These are phyloP conservation scores for Sapajus apella DNA, from an alignment of 2,113 vertebrate species.

Conservation along the genomic window DNA sequence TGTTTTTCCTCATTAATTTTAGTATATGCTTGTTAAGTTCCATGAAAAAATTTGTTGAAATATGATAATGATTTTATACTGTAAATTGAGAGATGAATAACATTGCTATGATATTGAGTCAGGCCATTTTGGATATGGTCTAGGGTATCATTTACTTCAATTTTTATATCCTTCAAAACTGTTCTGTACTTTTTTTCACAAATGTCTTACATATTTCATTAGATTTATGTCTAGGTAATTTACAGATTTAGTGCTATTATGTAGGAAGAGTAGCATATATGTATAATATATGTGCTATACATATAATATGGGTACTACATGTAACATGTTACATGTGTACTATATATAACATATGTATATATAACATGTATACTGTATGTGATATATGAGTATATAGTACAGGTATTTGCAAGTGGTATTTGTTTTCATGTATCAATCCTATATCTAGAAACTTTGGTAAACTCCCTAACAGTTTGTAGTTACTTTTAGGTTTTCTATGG, in stretches of 20 bases:
- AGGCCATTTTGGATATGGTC: not conserved
- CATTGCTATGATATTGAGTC: not conserved
- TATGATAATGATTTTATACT: not conserved
- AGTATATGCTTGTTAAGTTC: not conserved
- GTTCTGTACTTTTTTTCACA: not conserved
- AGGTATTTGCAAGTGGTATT: not conserved
- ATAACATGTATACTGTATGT: not conserved
- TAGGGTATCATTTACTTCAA: conserved; percentile 21
- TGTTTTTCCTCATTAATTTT: conserved; percentile 40
- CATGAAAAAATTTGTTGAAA: not conserved
- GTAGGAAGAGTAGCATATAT: not conserved
- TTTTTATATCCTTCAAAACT: conserved; percentile 26
- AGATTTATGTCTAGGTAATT: not conserved
- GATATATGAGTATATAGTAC: not conserved
- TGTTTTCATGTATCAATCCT: not conserved
- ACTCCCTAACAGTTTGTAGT: not conserved
- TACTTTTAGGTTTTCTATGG: not conserved
- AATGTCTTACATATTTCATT: not conserved
- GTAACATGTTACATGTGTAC: not conserved
- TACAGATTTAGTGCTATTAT: not conserved
- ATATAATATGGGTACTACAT: not conserved
- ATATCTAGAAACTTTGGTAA: not conserved
- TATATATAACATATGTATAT: not conserved
- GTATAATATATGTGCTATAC: not conserved
- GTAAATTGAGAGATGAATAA: conserved; percentile 29